Percentiles rank a stretch among this genome's conserved stretches.
These are phyloP conservation scores for Nymphalis io DNA, from an alignment of 1,140 invertebrate genomes.

Conservation along the genomic window DNA sequence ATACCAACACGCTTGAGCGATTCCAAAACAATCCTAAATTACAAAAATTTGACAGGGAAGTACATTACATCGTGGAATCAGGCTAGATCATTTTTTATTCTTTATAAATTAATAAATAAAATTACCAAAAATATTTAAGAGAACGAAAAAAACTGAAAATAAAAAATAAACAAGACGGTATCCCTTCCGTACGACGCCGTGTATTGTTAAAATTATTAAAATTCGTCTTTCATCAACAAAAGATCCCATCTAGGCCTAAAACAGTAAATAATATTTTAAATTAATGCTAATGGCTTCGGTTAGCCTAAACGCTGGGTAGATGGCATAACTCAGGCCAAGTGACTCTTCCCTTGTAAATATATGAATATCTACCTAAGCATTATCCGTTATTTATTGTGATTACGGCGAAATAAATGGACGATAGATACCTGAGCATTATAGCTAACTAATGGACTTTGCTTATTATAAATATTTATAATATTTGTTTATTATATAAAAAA, in stretches of 20 bases:
- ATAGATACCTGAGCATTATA: constrained; percentile 41
- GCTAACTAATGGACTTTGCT: constrained; percentile 32
- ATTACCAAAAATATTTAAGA: too few species aligned
- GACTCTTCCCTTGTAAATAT: constrained; percentile 51
- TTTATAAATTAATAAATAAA: too few species aligned
- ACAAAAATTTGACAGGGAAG: too few species aligned
- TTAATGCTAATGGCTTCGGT: constrained; percentile 56
- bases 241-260: constrained; percentile 11
- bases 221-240: neutral
- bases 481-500: too few species aligned
- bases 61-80: too few species aligned
- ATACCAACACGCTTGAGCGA: too few species aligned
- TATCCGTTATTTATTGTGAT: constrained; percentile 56
- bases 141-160: too few species aligned
- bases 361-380: constrained; percentile 50
- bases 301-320: constrained; percentile 45
- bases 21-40: too few species aligned
- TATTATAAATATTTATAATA: constrained; percentile 3
- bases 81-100: too few species aligned
- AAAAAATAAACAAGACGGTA: too few species aligned
- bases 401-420: constrained; percentile 45
- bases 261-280: constrained; percentile 62
- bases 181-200: too few species aligned
- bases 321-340: constrained; percentile 50
- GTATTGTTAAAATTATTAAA: too few species aligned